Base-by-base conservation (phyloP, 2,113 vertebrate species). In the Pogonocichla stellata region DNA sequence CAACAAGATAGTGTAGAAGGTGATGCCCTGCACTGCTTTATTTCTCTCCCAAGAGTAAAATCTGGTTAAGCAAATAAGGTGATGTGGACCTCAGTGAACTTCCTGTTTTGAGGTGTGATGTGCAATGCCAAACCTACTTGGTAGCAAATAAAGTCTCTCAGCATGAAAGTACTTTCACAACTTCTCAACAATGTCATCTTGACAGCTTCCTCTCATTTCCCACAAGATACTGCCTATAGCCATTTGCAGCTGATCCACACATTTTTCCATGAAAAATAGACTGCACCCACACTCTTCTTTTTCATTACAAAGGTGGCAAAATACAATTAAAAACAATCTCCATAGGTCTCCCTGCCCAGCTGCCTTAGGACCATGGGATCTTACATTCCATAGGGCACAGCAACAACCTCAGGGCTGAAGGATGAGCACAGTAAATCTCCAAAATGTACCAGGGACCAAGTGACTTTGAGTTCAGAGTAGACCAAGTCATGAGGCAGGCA, bases 341-440 rank as follows among this genome's bases (percentile, higher is more conserved):
- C 0, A 1, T 3, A 25, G 3, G 9, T 80, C 24, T 50, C 33
- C 47, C 71, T 0, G 0, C 10, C 8, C 48, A 65, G 28, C 9
- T 64, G 40, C 38, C 54, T 64, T 54, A n/a, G 24, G 34, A 56
- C 20, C 10, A 40, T 5, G 23, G 61, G 19, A 61, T 66, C n/a
- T 29, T 22, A 47, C 18, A 31, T 28, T 19, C 15, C 14, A 20
- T 0, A 24, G 31, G 29, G 33, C 73, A 71, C 0, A 40, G 66
- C 50, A 48, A 29, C 12, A 38, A 38, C 33, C 19, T 38, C 31
- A 31, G 42, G 8, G 12, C 57, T 25, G 9, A 62, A 47, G 24
- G 45, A 70, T 16, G 8, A 48, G 26, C 19, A 9, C 5, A 34
- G 53, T 20, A 36, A 58, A 50, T 62, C 53, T 24, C 33, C 24